These are phyloP conservation scores for Netelia fuscicornis DNA, from an alignment of 2,888 invertebrate species.

Conservation along the genomic window DNA sequence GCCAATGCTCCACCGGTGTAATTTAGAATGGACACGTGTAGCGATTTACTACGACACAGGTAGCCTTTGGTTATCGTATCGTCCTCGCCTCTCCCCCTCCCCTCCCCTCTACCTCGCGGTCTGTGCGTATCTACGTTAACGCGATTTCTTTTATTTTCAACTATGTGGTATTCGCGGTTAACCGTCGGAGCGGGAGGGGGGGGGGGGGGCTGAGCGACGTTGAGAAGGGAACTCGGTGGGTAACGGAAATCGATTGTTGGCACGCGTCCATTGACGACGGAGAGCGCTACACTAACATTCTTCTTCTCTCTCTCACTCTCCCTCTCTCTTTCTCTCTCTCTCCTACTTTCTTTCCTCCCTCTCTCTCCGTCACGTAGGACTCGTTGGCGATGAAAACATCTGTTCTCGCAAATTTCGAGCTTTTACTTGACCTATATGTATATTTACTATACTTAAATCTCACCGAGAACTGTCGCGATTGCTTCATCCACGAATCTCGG, in stretches of 20 bases:
- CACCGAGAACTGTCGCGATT: slow-evolving; percentile 6
- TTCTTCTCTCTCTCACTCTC: slow-evolving; percentile 30
- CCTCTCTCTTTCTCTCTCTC: slow-evolving; percentile 45
- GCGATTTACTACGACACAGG: slow-evolving; percentile 79
- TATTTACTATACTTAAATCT: not conserved
- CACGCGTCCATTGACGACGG: slow-evolving; percentile 62
- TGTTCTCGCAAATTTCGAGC: slow-evolving; percentile 51
- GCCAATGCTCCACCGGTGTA: slow-evolving; percentile 74
- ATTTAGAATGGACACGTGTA: slow-evolving; percentile 76
- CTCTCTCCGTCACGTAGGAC: slow-evolving; percentile 40
- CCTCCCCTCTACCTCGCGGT: slow-evolving; percentile 15
- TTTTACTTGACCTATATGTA: slow-evolving; percentile 44
- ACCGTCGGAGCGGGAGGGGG: not conserved
- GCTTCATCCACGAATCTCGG: not conserved
- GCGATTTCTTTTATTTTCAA: slow-evolving; percentile 51
- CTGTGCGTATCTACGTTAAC: slow-evolving; percentile 22
- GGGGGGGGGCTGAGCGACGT: slow-evolving; percentile 22
- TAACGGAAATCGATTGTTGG: slow-evolving; percentile 68
- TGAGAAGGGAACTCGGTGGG: slow-evolving; percentile 39
- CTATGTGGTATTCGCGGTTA: slow-evolving; percentile 11
- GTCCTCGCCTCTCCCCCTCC: not conserved
- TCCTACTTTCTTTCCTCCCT: slow-evolving; percentile 35
- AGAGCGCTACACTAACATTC: slow-evolving; percentile 49
- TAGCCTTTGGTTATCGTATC: slow-evolving; percentile 65
- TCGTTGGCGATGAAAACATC: slow-evolving; percentile 53